Evolutionary conservation across 2,113 vertebrate genomes (phyloP).

Genomic region (Empidonax traillii): DNA sequence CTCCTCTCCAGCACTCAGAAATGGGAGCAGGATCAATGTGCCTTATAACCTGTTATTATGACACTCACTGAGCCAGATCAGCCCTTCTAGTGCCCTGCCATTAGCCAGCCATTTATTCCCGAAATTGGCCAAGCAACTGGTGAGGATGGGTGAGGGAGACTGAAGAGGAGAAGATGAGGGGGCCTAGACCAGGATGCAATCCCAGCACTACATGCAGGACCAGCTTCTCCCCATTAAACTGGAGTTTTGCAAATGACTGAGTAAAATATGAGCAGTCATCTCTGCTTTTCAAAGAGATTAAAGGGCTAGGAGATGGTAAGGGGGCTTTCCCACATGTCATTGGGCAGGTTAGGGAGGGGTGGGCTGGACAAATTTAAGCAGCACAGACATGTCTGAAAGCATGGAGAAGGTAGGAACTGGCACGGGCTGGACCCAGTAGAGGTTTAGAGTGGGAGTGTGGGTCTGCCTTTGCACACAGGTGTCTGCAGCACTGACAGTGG

Average conservation of each 20-base stretch:
- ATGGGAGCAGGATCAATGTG: neutral
- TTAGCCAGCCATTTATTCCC: neutral
- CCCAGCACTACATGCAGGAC: rapidly evolving
- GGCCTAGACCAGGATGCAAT: neutral
- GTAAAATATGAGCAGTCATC: neutral
- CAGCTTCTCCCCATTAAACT: neutral
- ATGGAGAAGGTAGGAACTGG: rapidly evolving
- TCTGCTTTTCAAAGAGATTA: neutral
- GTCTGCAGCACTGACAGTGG: neutral
- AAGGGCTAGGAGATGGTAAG: neutral
- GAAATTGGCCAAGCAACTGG: neutral
- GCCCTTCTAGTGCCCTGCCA: neutral
- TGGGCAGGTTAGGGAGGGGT: neutral
- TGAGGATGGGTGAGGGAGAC: neutral
- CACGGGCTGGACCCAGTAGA: rapidly evolving
- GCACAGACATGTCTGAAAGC: neutral
- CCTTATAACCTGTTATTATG: neutral
- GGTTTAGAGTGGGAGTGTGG: neutral
- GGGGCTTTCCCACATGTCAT: rapidly evolving
- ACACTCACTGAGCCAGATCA: neutral
- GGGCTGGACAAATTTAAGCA: neutral
- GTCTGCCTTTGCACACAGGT: rapidly evolving
- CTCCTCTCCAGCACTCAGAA: neutral
- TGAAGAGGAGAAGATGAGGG: rapidly evolving
- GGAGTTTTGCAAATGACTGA: neutral